Conservation (phyloP, 2,888 invertebrate species). For the Heteropelma amictum region DNA sequence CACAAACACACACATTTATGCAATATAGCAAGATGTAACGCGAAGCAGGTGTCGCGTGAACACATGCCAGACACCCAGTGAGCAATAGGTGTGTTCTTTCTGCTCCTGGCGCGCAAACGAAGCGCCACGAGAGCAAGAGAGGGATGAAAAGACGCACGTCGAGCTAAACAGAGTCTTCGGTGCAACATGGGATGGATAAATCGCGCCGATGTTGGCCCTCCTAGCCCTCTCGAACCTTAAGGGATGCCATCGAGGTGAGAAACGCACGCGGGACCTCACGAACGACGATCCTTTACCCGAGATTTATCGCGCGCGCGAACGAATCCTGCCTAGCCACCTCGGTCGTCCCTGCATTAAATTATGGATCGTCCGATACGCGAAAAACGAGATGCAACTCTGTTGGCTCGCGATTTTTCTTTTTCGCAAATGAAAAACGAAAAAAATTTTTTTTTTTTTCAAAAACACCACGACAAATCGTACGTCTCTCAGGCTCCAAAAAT, state of each 20-base stretch:
- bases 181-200: not conserved
- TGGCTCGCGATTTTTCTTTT: too few species aligned
- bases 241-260: constrained; percentile 52
- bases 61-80: constrained; percentile 50
- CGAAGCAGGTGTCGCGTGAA: constrained; percentile 52
- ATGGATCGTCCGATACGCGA: constrained; percentile 30
- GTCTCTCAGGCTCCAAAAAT: too few species aligned
- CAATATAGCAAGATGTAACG: constrained; percentile 21
- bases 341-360: constrained; percentile 35
- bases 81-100: constrained; percentile 37
- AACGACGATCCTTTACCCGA: constrained; percentile 46
- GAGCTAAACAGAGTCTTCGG: not conserved
- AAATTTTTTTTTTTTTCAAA: too few species aligned
- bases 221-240: constrained; percentile 15
- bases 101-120: constrained; percentile 17
- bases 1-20: not conserved
- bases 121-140: constrained; percentile 10
- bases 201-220: constrained; percentile 13
- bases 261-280: constrained; percentile 40
- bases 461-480: too few species aligned
- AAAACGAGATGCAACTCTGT: too few species aligned
- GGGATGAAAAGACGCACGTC: constrained; percentile 3
- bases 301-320: constrained; percentile 45
- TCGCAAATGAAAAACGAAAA: too few species aligned
- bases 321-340: constrained; percentile 30